phyloP scores from a whole-genome alignment of 2,797 vertebrate genomes.

The Philypnodon macrostomus region DNA sequence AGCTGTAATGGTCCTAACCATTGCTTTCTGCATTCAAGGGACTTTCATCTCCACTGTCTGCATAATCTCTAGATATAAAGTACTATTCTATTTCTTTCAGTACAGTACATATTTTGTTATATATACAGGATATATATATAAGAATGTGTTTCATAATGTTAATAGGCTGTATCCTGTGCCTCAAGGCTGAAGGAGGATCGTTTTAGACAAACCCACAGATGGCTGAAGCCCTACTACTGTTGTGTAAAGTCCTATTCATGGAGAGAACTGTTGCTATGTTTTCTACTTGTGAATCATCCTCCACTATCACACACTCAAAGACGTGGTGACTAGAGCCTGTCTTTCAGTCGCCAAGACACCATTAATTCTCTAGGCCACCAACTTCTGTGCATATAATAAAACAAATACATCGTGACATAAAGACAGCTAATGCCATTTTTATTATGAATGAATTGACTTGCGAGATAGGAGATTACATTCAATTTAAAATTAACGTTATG shows the following conservation, averaged over 20 bases:
- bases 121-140: neutral
- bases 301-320: conserved; percentile 2
- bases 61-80: too few relatives aligned
- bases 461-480: too few relatives aligned
- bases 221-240: conserved; percentile 26
- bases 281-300: conserved; percentile 31
- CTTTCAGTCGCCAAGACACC: neutral
- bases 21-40: neutral
- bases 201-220: conserved; percentile 34
- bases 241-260: conserved; percentile 21
- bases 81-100: too few relatives aligned
- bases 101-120: too few relatives aligned
- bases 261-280: conserved; percentile 37
- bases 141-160: neutral
- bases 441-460: too few relatives aligned
- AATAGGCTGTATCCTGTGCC: too few relatives aligned
- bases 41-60: neutral
- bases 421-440: neutral
- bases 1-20: neutral
- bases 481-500: too few relatives aligned
- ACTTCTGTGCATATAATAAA: neutral
- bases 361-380: neutral
- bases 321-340: conserved; percentile 1
- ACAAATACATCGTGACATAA: neutral
- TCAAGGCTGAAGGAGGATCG: conserved; percentile 9